A percentile compares a stretch with the other conserved stretches of the same genome.
Conservation (phyloP, 92 coral and sea anemone genomes). For the Plumapathes pennacea region DNA sequence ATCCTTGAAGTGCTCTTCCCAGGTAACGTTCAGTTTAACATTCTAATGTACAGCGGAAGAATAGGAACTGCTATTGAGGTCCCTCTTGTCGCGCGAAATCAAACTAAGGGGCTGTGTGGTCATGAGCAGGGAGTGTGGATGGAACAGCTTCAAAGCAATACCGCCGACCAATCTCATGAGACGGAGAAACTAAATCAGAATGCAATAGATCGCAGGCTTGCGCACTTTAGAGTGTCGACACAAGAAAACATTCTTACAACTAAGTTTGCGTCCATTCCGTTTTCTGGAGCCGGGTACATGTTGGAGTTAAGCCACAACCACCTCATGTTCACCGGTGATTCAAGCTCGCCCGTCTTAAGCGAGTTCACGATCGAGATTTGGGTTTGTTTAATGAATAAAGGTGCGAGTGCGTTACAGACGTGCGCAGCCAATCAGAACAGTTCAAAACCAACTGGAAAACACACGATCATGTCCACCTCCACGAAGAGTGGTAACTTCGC, state of each 20-base stretch:
- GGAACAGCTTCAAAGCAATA: too few species aligned
- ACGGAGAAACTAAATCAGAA: constrained; percentile 60
- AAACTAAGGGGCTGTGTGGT: constrained; percentile 87
- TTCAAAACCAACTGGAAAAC: constrained; percentile 7
- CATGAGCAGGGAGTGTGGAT: constrained; percentile 62
- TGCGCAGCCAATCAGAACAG: constrained; percentile 28
- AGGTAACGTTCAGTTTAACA: constrained; percentile 41
- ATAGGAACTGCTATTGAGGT: constrained; percentile 78
- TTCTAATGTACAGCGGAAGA: constrained; percentile 74
- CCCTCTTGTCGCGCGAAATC: constrained; percentile 26
- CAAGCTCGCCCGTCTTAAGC: constrained; percentile 55
- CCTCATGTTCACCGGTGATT: constrained; percentile 43
- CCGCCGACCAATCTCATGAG: too few species aligned
- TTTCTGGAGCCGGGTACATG: constrained; percentile 89
- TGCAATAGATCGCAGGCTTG: constrained; percentile 51
- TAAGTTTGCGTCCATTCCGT: constrained; percentile 52
- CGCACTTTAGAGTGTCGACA: constrained; percentile 18
- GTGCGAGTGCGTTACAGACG: constrained; percentile 15
- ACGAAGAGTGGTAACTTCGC: constrained; percentile 50
- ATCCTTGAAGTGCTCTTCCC: constrained; percentile 68
- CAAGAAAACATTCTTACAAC: constrained; percentile 46
- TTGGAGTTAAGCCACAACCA: constrained; percentile 55
- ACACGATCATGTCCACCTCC: constrained; percentile 52
- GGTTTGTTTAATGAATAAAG: constrained; percentile 71
- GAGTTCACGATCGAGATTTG: constrained; percentile 91